These are phyloP conservation scores for Tapera naevia DNA, from an alignment of 2,797 vertebrate species.

Conservation along the genomic window DNA sequence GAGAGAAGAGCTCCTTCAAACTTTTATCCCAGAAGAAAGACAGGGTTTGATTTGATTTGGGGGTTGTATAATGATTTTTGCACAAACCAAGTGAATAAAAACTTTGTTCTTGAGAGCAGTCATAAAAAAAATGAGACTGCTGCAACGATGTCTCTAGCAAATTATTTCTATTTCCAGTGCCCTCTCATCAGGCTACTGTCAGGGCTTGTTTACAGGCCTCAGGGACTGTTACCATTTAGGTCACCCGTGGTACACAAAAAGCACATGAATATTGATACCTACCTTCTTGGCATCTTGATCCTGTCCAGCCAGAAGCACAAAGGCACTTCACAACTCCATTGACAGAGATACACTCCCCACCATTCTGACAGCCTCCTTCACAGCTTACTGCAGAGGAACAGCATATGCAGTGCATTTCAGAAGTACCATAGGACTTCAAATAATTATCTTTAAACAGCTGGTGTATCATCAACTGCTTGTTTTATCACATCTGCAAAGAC, in stretches of 20 bases:
- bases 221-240: neutral
- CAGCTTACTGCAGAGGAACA: slow-evolving; percentile 78
- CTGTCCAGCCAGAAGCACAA: slow-evolving; percentile 87
- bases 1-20: neutral
- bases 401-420: neutral
- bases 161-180: neutral
- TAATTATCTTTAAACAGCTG: neutral
- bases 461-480: neutral
- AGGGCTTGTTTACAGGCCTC: neutral
- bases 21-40: neutral
- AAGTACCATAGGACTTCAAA: neutral
- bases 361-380: slow-evolving; percentile 86
- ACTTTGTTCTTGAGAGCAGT: neutral
- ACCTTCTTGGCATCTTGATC: slow-evolving; percentile 88
- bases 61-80: neutral
- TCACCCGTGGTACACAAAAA: neutral
- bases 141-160: neutral
- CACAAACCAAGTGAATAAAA: neutral
- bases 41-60: neutral
- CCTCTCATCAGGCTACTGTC: neutral
- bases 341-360: slow-evolving; percentile 83
- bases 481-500: neutral
- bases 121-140: neutral
- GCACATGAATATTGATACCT: neutral
- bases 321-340: slow-evolving; percentile 83